A percentile compares a stretch with the other conserved stretches of the same genome.
phyloP scores from a whole-genome alignment of 1,140 invertebrate genomes.

The Bemisia tabaci region DNA sequence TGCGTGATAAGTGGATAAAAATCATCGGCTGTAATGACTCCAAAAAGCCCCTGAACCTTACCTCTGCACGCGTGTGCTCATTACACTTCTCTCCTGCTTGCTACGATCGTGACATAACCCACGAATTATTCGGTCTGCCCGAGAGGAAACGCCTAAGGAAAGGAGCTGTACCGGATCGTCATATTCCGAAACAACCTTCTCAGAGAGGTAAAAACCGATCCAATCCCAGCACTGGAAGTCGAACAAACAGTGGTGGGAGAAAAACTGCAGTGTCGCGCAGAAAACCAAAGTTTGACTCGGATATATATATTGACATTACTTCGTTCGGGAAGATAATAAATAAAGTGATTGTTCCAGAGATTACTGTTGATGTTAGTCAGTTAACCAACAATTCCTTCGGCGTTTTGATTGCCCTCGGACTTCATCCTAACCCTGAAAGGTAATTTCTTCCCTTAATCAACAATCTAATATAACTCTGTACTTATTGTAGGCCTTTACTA shows the following conservation, averaged over 20 bases:
- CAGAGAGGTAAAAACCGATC: not conserved
- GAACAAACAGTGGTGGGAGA: not conserved
- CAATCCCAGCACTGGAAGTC: not conserved
- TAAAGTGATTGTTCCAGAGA: not conserved
- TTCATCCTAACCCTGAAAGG: not conserved
- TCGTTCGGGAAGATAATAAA: not conserved
- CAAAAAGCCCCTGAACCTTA: not conserved
- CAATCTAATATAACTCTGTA: too few relatives aligned
- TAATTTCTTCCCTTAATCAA: too few relatives aligned
- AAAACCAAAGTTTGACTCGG: not conserved
- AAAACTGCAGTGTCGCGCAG: not conserved
- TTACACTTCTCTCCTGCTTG: not conserved
- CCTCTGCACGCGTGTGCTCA: not conserved
- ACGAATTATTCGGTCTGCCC: not conserved
- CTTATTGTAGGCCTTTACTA: too few relatives aligned
- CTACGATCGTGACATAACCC: not conserved
- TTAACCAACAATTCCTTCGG: not conserved
- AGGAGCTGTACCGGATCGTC: not conserved
- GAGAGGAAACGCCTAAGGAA: not conserved
- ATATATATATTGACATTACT: not conserved
- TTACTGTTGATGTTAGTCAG: not conserved
- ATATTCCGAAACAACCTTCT: not conserved
- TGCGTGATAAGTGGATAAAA: not conserved
- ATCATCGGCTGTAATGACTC: not conserved
- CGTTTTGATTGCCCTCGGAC: not conserved